Evolutionary conservation across 2,113 vertebrate genomes (phyloP).

Genomic region (Crotalus tigris): DNA sequence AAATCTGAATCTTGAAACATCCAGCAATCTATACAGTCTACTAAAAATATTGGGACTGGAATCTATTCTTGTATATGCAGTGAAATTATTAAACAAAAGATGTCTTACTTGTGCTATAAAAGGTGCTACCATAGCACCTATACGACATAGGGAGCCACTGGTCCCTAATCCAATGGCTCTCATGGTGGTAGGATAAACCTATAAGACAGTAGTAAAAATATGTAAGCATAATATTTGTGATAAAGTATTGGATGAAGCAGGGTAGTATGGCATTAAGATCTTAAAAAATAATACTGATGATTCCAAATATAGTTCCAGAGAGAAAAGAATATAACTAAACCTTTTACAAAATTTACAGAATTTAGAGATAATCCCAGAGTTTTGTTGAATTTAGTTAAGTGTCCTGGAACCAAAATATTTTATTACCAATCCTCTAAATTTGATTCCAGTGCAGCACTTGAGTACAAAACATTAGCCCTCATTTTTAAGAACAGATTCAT

Average conservation of each 20-base stretch:
- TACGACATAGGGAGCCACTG: constrained; percentile 87
- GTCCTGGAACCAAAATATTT: neutral
- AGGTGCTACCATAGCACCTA: constrained; percentile 92
- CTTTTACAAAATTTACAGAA: neutral
- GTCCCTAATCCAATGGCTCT: constrained; percentile 90
- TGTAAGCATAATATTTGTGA: neutral
- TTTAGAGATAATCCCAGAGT: neutral
- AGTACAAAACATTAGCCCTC: neutral
- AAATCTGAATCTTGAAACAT: neutral
- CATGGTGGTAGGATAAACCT: constrained; percentile 92
- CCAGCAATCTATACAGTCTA: neutral
- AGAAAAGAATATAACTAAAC: neutral
- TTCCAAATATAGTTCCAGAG: neutral
- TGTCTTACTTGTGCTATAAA: constrained; percentile 82
- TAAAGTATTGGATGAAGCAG: neutral
- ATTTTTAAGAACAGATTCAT: neutral
- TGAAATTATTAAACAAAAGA: neutral
- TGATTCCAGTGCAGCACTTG: neutral
- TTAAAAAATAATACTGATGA: neutral
- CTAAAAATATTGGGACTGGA: neutral
- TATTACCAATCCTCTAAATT: neutral
- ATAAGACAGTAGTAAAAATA: neutral
- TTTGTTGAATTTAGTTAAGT: neutral
- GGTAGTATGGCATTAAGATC: neutral
- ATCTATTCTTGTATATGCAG: neutral